Evolutionary conservation across 2,797 vertebrate species (phyloP), one percentile per base, ranked within the genome.

Genomic region (Scleropages formosus): DNA sequence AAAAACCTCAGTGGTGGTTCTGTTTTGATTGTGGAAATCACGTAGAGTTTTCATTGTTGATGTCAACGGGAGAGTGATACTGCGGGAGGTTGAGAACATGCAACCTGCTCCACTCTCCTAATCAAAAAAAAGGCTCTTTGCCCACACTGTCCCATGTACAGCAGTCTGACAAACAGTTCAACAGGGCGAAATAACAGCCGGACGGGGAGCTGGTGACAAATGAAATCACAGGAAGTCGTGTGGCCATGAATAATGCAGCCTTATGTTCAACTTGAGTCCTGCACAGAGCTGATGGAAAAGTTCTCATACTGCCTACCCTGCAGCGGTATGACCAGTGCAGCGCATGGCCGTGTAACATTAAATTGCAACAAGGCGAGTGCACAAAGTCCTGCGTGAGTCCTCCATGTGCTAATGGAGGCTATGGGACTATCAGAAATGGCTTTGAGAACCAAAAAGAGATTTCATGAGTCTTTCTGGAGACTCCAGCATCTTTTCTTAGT

Each of bases 11-110:
- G 44, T 70, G 2, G 58, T 58, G 46, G 20, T 61, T 12, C 56
- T 7, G n/a, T 75, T 67, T 64, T 60, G 62, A 58, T 67, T 75
- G 53, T 66, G 31, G 31, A 75, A 27, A 59, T 20, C 20, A 22
- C 20, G 59, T 22, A 61, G 59, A 61, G 18, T 18, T 31, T 15
- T 15, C 31, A 51, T n/a, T n/a, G 53, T 53, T 22, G 15, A 59
- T 27, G 69, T 58, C 69, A 49, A 31, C 31, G 58, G 69, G 26
- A 58, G 22, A 56, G 68, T n/a, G 68, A 27, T 15, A 31, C 31
- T 39, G 31, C 39, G 26, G 68, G 46, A 47, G 46, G 18, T 8
- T 31, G n/a, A 27, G 51, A 63, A 59, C 18, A 47, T 13, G 10
- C 27, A 31, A 51, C 24, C 9, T 75, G 31, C 11, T 12, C 56